phyloP scores from a whole-genome alignment of 2,888 invertebrate species.

The Acholoe squamosa region DNA sequence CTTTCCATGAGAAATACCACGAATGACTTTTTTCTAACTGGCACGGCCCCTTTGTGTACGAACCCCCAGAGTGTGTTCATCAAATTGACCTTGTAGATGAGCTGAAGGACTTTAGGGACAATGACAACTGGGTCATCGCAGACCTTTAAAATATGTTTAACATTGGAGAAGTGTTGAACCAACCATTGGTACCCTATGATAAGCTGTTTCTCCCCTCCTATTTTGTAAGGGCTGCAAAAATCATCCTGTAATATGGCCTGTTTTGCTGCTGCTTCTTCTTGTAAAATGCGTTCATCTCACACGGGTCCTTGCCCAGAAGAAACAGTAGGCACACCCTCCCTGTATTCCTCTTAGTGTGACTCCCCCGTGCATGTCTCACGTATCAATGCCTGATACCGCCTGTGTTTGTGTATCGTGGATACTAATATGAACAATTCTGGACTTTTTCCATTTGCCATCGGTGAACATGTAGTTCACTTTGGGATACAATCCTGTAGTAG shows the following conservation, averaged over 20 bases:
- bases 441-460: not conserved
- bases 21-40: not conserved
- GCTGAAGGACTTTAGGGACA: constrained; percentile 8
- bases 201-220: constrained; percentile 20
- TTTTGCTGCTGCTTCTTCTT: not conserved
- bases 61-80: not conserved
- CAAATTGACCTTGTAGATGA: not conserved
- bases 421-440: constrained; percentile 21
- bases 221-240: constrained; percentile 31
- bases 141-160: constrained; percentile 14
- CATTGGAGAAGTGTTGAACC: not conserved
- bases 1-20: constrained; percentile 5
- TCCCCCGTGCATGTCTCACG: constrained; percentile 28
- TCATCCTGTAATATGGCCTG: constrained; percentile 17
- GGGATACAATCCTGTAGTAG: not conserved
- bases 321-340: not conserved
- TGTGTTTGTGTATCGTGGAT: constrained; percentile 2
- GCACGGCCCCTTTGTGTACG: not conserved
- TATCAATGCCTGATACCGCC: not conserved
- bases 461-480: not conserved
- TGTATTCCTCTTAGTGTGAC: not conserved
- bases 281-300: not conserved
- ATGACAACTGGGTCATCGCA: not conserved
- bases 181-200: constrained; percentile 25
- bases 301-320: not conserved